Evolutionary conservation across 1,140 invertebrate species (phyloP).

Genomic region (Heliconius melpomene): DNA sequence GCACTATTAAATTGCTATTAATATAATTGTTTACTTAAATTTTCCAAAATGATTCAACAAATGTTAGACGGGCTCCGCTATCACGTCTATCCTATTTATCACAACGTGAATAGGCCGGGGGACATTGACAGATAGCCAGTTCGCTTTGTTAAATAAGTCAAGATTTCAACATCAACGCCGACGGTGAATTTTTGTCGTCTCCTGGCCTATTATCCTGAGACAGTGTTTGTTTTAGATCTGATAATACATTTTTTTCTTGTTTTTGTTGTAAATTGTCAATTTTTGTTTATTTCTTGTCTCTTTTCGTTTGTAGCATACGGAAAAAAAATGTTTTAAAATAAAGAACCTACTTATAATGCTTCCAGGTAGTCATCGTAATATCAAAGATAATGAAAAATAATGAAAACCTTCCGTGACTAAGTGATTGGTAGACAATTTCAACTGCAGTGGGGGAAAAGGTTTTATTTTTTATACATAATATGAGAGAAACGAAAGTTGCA

Average conservation of each 20-base stretch:
- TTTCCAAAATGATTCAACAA: slow-evolving; percentile 23
- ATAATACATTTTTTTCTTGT: slow-evolving; percentile 3
- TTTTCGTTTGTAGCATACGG: background rate
- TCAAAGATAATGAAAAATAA: too few relatives aligned
- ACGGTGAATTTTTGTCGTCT: slow-evolving; percentile 35
- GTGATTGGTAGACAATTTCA: too few relatives aligned
- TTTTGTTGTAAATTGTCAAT: slow-evolving; percentile 11
- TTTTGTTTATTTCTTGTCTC: background rate
- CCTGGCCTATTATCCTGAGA: slow-evolving; percentile 29
- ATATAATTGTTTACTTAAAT: too few relatives aligned
- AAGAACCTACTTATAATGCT: too few relatives aligned
- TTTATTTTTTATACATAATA: too few relatives aligned
- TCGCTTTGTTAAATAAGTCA: slow-evolving; percentile 48
- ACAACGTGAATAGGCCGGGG: slow-evolving; percentile 45
- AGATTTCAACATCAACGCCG: slow-evolving; percentile 40
- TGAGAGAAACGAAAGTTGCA: too few relatives aligned
- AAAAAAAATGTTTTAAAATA: background rate
- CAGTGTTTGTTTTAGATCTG: slow-evolving; percentile 23
- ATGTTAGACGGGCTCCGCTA: slow-evolving; percentile 39
- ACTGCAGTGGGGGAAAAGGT: too few relatives aligned
- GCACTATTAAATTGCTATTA: too few relatives aligned
- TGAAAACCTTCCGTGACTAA: too few relatives aligned
- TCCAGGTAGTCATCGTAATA: too few relatives aligned
- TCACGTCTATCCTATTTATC: slow-evolving; percentile 56
- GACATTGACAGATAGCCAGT: slow-evolving; percentile 55